phyloP scores from a whole-genome alignment of 2,888 invertebrate species.

The Rotaria sp. region DNA sequence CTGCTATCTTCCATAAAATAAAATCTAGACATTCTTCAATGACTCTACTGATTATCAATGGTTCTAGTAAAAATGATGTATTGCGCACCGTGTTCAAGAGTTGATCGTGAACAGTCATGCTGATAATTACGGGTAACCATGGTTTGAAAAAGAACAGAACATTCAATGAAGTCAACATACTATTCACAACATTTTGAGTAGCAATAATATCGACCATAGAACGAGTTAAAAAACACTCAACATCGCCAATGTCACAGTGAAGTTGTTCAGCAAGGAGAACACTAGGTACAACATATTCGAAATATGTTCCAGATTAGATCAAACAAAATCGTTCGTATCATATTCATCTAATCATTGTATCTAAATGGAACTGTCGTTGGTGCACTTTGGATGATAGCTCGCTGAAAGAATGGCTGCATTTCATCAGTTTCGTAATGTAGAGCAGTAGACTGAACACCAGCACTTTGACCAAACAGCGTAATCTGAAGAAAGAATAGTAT shows the following conservation, averaged over 20 bases:
- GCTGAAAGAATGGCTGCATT: background rate
- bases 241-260: background rate
- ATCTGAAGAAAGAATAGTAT: slow-evolving; percentile 39
- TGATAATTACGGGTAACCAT: slow-evolving; percentile 47
- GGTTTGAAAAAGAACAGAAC: slow-evolving; percentile 47
- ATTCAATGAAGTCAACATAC: slow-evolving; percentile 45
- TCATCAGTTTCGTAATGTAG: background rate
- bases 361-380: background rate
- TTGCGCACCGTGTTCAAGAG: slow-evolving; percentile 42
- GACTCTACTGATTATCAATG: slow-evolving; percentile 45
- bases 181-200: slow-evolving; percentile 43
- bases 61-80: slow-evolving; percentile 43
- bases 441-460: background rate
- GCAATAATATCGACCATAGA: slow-evolving; percentile 43
- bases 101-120: slow-evolving; percentile 44
- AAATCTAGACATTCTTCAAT: slow-evolving; percentile 46
- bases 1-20: slow-evolving; percentile 45
- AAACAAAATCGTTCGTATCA: background rate
- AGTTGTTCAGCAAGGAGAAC: background rate
- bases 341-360: background rate
- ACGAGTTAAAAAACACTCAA: background rate
- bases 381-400: background rate
- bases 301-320: background rate
- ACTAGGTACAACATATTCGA: background rate
- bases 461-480: slow-evolving; percentile 10